Evolutionary conservation across 1,140 invertebrate genomes (phyloP).

Genomic region (Metopolophium dirhodum): DNA sequence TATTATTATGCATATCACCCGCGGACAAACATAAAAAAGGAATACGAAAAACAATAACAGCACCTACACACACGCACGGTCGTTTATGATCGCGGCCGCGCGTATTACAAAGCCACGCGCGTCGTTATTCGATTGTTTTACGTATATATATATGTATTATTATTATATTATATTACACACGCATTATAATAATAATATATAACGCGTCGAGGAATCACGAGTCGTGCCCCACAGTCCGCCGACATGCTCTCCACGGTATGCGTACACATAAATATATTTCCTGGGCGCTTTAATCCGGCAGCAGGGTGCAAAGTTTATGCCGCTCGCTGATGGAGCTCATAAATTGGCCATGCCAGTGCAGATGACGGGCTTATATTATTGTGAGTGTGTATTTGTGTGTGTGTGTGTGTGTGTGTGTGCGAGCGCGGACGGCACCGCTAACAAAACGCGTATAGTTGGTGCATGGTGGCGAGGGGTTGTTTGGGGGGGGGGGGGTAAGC

Average conservation of each 20-base stretch:
- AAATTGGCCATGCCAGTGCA: conserved; percentile 41
- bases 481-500: too few relatives aligned
- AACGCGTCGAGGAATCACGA: neutral
- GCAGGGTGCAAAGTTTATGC: conserved; percentile 31
- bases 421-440: neutral
- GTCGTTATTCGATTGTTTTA: neutral
- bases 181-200: neutral
- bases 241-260: neutral
- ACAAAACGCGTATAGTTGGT: neutral
- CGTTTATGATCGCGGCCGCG: neutral
- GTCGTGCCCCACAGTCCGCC: neutral
- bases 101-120: neutral
- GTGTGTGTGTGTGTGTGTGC: neutral
- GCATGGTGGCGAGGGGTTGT: neutral
- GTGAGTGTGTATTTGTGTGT: neutral
- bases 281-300: neutral
- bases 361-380: conserved; percentile 36
- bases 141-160: neutral
- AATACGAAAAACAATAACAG: neutral
- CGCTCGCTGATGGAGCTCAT: conserved; percentile 39
- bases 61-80: neutral
- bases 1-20: neutral
- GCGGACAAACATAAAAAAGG: neutral
- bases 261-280: neutral
- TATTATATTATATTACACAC: neutral